Conservation (phyloP, 2,888 invertebrate genomes). For the Athalia rosae region DNA sequence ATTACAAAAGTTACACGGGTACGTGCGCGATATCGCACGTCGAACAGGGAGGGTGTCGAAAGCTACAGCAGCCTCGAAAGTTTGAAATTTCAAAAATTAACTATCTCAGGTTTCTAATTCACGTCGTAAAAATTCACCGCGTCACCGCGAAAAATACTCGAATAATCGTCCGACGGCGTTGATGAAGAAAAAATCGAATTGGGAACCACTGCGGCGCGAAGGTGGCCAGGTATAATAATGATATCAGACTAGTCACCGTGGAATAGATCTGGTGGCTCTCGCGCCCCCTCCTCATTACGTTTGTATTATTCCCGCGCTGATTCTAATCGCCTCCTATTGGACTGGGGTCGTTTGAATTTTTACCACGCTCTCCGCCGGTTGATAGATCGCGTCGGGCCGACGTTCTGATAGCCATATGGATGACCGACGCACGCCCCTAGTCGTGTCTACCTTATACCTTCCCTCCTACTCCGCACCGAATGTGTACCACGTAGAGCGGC, state of each 20-base stretch:
- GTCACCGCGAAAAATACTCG: not conserved
- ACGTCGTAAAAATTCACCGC: slow-evolving; percentile 6
- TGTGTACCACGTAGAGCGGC: not conserved
- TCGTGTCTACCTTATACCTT: slow-evolving; percentile 28
- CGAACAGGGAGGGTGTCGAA: not conserved
- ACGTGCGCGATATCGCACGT: not conserved
- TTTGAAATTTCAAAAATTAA: slow-evolving; percentile 13
- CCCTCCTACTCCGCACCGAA: not conserved
- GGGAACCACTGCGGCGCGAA: slow-evolving; percentile 58
- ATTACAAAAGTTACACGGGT: slow-evolving; percentile 24
- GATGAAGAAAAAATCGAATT: slow-evolving; percentile 49
- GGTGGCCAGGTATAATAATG: slow-evolving; percentile 56
- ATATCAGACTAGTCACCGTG: slow-evolving; percentile 48
- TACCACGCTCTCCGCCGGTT: slow-evolving; percentile 44
- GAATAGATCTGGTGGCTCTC: slow-evolving; percentile 24
- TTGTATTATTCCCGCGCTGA: slow-evolving; percentile 49
- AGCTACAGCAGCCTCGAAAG: not conserved
- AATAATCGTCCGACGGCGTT: slow-evolving; percentile 52
- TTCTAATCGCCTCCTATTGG: slow-evolving; percentile 47
- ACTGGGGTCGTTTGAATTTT: slow-evolving; percentile 48
- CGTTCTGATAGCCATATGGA: slow-evolving; percentile 45
- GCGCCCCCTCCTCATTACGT: slow-evolving; percentile 46
- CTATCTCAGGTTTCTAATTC: slow-evolving; percentile 33
- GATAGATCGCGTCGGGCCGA: slow-evolving; percentile 47
- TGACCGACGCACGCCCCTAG: slow-evolving; percentile 44